Percentiles rank a stretch among this genome's conserved stretches.
Evolutionary conservation across 2,888 invertebrate genomes (phyloP).

Genomic region (Atrina japonica): DNA sequence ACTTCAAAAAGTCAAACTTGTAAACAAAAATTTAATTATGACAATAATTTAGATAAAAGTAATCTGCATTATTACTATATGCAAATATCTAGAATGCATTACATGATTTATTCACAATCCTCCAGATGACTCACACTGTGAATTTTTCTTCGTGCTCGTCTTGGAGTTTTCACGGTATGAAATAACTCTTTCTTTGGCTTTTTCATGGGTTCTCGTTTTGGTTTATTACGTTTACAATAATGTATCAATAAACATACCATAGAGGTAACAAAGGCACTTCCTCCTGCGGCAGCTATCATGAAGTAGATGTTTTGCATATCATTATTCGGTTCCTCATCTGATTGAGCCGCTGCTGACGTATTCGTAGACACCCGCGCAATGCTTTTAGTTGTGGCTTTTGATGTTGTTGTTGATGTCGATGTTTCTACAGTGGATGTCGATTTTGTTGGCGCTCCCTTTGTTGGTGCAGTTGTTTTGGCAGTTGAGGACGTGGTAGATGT

Average conservation of each 20-base stretch:
- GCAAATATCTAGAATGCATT: no score
- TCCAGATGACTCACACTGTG: no score
- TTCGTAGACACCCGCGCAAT: background rate
- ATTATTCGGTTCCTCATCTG: background rate
- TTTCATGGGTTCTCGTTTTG: background rate
- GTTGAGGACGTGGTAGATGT: constrained; percentile 8
- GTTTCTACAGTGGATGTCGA: background rate
- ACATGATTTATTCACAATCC: no score
- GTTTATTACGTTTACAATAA: constrained; percentile 12
- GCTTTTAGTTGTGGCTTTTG: constrained; percentile 2
- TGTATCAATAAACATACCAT: constrained; percentile 16
- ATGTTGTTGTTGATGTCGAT: background rate
- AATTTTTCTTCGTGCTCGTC: constrained; percentile 6
- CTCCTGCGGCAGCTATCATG: constrained; percentile 21
- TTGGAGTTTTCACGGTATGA: constrained; percentile 11
- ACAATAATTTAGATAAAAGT: no score
- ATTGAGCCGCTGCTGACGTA: background rate
- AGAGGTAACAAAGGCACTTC: constrained; percentile 17
- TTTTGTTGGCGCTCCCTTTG: background rate
- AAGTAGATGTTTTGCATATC: constrained; percentile 14
- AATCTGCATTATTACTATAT: no score
- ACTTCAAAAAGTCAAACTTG: no score
- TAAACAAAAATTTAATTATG: no score
- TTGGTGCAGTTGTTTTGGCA: constrained; percentile 2
- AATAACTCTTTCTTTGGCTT: constrained; percentile 16